Base-by-base conservation (phyloP, 2,113 vertebrate species). In the Pyxicephalus adspersus region DNA sequence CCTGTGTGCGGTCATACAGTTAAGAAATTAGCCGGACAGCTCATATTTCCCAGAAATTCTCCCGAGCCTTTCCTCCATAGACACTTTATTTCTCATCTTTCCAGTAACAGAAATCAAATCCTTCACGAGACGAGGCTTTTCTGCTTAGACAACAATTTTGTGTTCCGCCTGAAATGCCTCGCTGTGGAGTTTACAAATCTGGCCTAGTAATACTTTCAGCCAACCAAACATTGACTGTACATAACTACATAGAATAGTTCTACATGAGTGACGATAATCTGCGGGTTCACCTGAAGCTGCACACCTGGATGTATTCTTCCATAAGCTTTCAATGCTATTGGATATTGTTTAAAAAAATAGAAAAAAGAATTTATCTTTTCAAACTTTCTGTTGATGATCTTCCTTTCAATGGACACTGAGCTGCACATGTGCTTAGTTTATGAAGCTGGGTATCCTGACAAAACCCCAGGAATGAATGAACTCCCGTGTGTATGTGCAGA, bases 61-160 rank as follows among this genome's bases (percentile, higher is more conserved):
- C 70, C 31, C 22, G 76, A 58, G 64, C 23, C 29, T 78, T 51
- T 54, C 76, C 29, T 64, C 15, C 15, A 54, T 20, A 73, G 25
- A 63, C n/a, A 64, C 28, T 34, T 38, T 78, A n/a, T 58, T 68
- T 52, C 52, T 31, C 20, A 25, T 64, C 17, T 72, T 81, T 73
- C 78, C 67, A 73, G 68, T 81, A 81, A 81, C 22, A 73, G 20
- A 73, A 81, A 31, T 34, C 38, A 52, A 81, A 64, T 34, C 57
- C 18, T 64, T n/a, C 25, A 54, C 22, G 55, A 45, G 61, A 55
- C 28, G 45, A 31, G 13, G 22, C 45, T n/a, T 77, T 77, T 77
- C 26, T 77, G 61, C 76, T 77, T 65, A 66, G 22, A 65, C 63
- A 65, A 31, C 76, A 77, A 23, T 55, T 52, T 15, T 18, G 11